Evolutionary conservation across 2,113 vertebrate genomes (phyloP).

Genomic region (Phylloscopus whistleri): DNA sequence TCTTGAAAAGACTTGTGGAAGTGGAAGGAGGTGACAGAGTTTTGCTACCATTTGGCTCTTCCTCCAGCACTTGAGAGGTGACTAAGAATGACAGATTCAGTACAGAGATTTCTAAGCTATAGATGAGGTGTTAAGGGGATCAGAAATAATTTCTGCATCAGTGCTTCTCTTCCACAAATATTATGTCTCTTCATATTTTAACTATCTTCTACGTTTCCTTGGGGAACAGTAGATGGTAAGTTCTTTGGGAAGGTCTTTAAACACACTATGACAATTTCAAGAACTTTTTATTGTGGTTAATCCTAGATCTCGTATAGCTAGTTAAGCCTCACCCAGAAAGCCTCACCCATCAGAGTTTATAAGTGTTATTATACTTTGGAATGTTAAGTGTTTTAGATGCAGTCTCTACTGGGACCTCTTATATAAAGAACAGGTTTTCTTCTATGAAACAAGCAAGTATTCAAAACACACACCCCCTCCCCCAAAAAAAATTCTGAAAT

Average conservation of each 20-base stretch:
- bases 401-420: slow-evolving; percentile 67
- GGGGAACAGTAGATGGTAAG: not conserved
- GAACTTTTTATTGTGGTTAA: slow-evolving; percentile 68
- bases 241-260: slow-evolving; percentile 61
- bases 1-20: not conserved
- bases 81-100: not conserved
- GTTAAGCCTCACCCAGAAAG: slow-evolving; percentile 71
- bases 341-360: slow-evolving; percentile 71
- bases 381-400: slow-evolving; percentile 75
- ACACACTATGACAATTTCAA: slow-evolving; percentile 50
- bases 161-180: slow-evolving; percentile 8
- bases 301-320: slow-evolving; percentile 60
- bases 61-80: not conserved
- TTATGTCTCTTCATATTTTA: not conserved
- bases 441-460: slow-evolving; percentile 52
- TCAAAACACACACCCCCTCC: not conserved
- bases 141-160: slow-evolving; percentile 2
- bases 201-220: not conserved
- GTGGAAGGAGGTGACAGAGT: not conserved
- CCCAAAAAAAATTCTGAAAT: not conserved
- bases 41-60: not conserved
- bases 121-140: not conserved
- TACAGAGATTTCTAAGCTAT: not conserved
- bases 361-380: slow-evolving; percentile 71
- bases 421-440: slow-evolving; percentile 58